These are phyloP conservation scores for Ornithoptera alexandrae DNA, from an alignment of 2,888 invertebrate species.

Conservation along the genomic window DNA sequence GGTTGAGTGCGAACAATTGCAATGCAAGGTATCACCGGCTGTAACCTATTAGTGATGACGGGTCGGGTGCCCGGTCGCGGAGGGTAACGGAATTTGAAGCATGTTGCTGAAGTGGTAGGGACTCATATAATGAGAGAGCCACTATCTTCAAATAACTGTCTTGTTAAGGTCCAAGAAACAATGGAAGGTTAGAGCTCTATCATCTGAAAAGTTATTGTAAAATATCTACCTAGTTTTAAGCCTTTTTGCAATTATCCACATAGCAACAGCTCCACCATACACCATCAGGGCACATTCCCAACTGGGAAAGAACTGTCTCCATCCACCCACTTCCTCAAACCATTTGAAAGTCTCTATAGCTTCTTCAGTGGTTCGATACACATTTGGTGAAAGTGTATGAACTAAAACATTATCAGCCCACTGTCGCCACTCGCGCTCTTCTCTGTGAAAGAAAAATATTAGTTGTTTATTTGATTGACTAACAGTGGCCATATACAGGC, in stretches of 20 bases:
- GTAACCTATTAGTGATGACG: too few species aligned
- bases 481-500: too few species aligned
- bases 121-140: too few species aligned
- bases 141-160: too few species aligned
- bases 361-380: conserved; percentile 92
- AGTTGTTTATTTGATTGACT: too few species aligned
- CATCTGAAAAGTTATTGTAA: background rate
- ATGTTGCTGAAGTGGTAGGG: too few species aligned
- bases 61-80: too few species aligned
- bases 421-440: conserved; percentile 96
- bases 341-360: conserved; percentile 95
- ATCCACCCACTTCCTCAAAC: conserved; percentile 95
- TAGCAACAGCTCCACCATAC: conserved; percentile 94
- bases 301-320: conserved; percentile 92
- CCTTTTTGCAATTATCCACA: conserved; percentile 95
- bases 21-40: too few species aligned
- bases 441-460: conserved; percentile 76
- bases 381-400: conserved; percentile 97
- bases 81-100: too few species aligned
- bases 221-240: conserved; percentile 86
- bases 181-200: too few species aligned
- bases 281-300: conserved; percentile 94
- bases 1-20: too few species aligned
- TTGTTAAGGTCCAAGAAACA: too few species aligned
- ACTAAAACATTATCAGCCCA: conserved; percentile 97